These are phyloP conservation scores for Saimiri boliviensis DNA, from an alignment of 2,113 vertebrate genomes.

Conservation along the genomic window DNA sequence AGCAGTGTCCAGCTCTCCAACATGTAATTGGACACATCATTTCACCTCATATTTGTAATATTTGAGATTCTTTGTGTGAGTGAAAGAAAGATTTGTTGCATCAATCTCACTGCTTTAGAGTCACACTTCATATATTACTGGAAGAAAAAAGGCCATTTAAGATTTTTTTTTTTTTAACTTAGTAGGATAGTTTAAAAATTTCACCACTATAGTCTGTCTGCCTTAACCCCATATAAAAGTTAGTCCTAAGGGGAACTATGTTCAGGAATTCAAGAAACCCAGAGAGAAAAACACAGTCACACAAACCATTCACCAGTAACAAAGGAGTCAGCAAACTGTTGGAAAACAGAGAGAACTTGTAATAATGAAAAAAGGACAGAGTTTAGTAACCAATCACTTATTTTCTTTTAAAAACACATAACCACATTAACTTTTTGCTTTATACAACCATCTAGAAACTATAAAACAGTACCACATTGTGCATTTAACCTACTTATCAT, in stretches of 20 bases:
- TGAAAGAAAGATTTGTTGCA: not conserved
- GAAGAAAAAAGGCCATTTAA: conserved; percentile 37
- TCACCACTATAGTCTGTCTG: conserved; percentile 18
- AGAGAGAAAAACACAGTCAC: conserved; percentile 51
- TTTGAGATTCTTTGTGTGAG: not conserved
- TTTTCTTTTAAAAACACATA: conserved; percentile 95
- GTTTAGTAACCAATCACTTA: conserved; percentile 86
- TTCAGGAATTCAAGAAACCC: conserved; percentile 42
- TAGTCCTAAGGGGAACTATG: conserved; percentile 13
- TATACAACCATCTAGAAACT: conserved; percentile 95
- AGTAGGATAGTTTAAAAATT: conserved; percentile 81
- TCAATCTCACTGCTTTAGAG: not conserved
- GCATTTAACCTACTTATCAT: conserved; percentile 90
- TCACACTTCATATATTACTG: not conserved
- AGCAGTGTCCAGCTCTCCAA: not conserved
- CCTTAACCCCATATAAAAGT: not conserved
- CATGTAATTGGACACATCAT: not conserved
- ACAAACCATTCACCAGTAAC: conserved; percentile 62
- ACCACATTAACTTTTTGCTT: conserved; percentile 90
- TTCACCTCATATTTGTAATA: not conserved
- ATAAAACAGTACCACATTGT: conserved; percentile 93
- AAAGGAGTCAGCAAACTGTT: conserved; percentile 83
- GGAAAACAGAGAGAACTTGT: conserved; percentile 88
- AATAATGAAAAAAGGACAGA: conserved; percentile 88
- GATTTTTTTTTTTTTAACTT: conserved; percentile 33